Evolutionary conservation across 1,140 invertebrate genomes (phyloP).

Genomic region (Rhynchophorus ferrugineus): DNA sequence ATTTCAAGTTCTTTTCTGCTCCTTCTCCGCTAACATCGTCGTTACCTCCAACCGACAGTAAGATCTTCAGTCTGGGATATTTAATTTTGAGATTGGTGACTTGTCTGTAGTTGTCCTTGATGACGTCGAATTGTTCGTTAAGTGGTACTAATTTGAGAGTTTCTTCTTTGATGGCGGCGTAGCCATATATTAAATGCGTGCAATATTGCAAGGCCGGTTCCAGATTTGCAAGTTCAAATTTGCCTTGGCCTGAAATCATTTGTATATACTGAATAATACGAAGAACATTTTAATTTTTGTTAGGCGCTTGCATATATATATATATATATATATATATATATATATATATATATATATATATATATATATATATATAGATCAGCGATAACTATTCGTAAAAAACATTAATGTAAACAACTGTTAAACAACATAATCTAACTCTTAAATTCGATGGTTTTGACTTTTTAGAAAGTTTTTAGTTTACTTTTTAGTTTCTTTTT

Average conservation of each 20-base stretch:
- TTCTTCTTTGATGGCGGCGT: slow-evolving; percentile 68
- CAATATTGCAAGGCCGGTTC: slow-evolving; percentile 67
- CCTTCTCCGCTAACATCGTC: slow-evolving; percentile 44
- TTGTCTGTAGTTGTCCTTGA: slow-evolving; percentile 61
- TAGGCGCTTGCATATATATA: too few relatives aligned
- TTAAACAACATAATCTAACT: too few relatives aligned
- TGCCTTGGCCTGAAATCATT: slow-evolving; percentile 59
- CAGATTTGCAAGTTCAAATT: slow-evolving; percentile 65
- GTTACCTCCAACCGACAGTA: slow-evolving; percentile 69
- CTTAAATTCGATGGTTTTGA: too few relatives aligned
- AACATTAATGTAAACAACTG: too few relatives aligned
- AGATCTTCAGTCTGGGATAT: slow-evolving; percentile 63
- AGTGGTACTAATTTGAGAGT: slow-evolving; percentile 61
- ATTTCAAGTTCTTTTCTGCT: slow-evolving; percentile 55
- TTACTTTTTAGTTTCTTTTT: too few relatives aligned
- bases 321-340: too few relatives aligned
- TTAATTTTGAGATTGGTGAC: slow-evolving; percentile 62
- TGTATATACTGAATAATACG: too few relatives aligned
- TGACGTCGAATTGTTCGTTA: slow-evolving; percentile 63
- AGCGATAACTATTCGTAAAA: too few relatives aligned
- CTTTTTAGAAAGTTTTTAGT: too few relatives aligned
- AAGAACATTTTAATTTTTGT: too few relatives aligned
- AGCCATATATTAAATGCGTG: slow-evolving; percentile 81
- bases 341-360: too few relatives aligned
- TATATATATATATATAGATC: too few relatives aligned